These are phyloP conservation scores for Oreotragus oreotragus DNA, from an alignment of 2,113 vertebrate genomes.

Conservation along the genomic window DNA sequence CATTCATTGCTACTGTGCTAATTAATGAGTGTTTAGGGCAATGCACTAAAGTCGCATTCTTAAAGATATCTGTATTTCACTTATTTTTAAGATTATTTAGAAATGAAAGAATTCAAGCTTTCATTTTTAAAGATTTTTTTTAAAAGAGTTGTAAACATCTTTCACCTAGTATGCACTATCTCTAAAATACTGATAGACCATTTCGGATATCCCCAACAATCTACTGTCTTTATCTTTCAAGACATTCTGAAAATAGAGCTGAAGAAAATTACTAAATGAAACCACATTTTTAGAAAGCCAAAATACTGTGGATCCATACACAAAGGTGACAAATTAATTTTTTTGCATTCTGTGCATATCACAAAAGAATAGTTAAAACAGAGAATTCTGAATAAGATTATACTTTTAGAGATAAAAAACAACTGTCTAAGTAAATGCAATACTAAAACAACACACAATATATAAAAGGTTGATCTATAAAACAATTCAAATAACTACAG, in stretches of 20 bases:
- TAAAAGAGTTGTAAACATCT: background rate
- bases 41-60: background rate
- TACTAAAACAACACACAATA: background rate
- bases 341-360: background rate
- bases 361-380: background rate
- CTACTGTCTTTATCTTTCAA: conserved; percentile 4
- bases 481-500: conserved; percentile 5
- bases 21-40: background rate
- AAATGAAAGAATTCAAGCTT: conserved; percentile 5
- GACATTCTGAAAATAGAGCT: background rate
- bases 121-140: background rate
- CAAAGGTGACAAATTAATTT: background rate
- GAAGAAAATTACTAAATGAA: conserved; percentile 9
- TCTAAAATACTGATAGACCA: background rate
- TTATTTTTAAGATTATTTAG: background rate
- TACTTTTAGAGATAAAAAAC: background rate
- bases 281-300: background rate
- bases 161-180: background rate
- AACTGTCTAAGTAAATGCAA: background rate
- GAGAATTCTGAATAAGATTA: conserved; percentile 12
- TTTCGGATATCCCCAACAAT: background rate
- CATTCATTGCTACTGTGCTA: background rate
- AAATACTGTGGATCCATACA: background rate
- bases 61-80: background rate
- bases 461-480: background rate